phyloP scores from a whole-genome alignment of 1,140 invertebrate genomes.

The Leptopilina boulardi region DNA sequence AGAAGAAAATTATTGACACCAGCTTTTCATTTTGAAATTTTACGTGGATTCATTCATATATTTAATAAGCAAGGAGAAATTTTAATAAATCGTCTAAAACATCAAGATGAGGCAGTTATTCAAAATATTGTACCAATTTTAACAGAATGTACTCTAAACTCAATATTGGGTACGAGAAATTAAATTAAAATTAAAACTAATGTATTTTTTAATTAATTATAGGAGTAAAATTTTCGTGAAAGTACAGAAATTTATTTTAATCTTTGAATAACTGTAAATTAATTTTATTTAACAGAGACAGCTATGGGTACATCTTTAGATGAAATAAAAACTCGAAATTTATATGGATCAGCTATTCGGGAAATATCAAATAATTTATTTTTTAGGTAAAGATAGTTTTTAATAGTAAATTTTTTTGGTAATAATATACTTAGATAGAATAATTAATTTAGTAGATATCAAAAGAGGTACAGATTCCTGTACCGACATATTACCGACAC shows the following conservation, averaged over 20 bases:
- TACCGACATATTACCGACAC: no score
- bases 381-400: slow-evolving; percentile 48
- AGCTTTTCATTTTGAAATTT: slow-evolving; percentile 88
- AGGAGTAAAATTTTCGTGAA: no score
- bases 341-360: slow-evolving; percentile 88
- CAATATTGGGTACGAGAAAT: slow-evolving; percentile 83
- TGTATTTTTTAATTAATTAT: no score
- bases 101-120: slow-evolving; percentile 76
- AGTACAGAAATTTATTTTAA: no score
- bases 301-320: slow-evolving; percentile 88
- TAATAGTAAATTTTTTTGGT: no score
- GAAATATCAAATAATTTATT: slow-evolving; percentile 44
- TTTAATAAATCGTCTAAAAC: slow-evolving; percentile 81
- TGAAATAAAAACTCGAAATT: slow-evolving; percentile 81
- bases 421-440: no score
- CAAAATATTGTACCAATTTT: slow-evolving; percentile 87
- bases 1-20: slow-evolving; percentile 86
- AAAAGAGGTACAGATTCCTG: background rate
- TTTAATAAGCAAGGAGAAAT: slow-evolving; percentile 86
- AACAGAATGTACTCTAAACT: slow-evolving; percentile 87
- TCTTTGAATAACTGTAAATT: no score
- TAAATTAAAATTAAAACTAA: background rate
- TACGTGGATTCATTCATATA: slow-evolving; percentile 89
- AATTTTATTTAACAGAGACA: slow-evolving; percentile 79
- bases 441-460: no score